phyloP scores from a whole-genome alignment of 2,797 vertebrate species.

The Lepilemur ruficaudatus region DNA sequence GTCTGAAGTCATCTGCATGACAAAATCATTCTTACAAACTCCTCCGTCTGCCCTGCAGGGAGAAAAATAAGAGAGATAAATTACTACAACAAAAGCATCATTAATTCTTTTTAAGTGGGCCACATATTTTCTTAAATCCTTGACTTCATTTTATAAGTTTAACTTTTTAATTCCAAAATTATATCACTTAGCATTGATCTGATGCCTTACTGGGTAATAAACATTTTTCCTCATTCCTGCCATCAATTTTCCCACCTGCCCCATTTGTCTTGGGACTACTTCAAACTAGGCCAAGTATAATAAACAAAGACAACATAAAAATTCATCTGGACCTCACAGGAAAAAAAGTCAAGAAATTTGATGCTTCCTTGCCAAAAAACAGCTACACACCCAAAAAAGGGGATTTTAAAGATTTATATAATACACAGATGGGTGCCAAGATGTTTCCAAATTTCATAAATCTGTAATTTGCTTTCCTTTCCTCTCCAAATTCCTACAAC shows the following conservation, averaged over 20 bases:
- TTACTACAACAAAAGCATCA: background rate
- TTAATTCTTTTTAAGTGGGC: background rate
- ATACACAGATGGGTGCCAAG: background rate
- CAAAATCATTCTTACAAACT: conserved; percentile 93
- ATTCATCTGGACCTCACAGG: background rate
- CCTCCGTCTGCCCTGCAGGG: conserved; percentile 93
- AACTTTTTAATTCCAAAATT: background rate
- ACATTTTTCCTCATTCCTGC: background rate
- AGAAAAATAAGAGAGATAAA: conserved; percentile 30
- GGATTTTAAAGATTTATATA: background rate
- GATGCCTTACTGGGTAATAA: background rate
- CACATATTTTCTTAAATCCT: background rate
- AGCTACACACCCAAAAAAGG: background rate
- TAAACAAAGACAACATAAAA: background rate
- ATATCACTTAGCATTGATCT: background rate
- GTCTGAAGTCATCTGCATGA: conserved; percentile 98
- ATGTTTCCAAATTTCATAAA: background rate
- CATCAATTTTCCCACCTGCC: background rate
- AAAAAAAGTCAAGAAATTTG: background rate
- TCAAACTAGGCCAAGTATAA: background rate
- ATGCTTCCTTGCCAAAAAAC: background rate
- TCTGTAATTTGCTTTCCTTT: background rate
- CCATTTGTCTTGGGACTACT: background rate
- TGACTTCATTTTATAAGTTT: background rate
- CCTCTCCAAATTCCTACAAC: background rate